Base-by-base conservation (phyloP, 2,888 invertebrate species). In the Drosophila atripex region DNA sequence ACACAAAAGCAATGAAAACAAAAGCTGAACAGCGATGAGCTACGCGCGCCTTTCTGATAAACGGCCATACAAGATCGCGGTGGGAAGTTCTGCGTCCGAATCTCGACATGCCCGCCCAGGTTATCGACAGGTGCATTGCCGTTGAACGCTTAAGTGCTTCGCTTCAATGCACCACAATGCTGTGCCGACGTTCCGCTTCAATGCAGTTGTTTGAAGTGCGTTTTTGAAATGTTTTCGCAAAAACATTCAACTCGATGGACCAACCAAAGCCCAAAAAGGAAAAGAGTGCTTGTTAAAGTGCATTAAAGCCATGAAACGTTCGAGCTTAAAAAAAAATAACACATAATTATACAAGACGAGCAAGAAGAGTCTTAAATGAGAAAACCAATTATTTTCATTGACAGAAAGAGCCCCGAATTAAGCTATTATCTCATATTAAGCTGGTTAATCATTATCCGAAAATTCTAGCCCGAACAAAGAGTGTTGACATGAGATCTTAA, bases 101-200 rank as follows among this genome's bases (percentile, higher is more conserved):
- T 86, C 75, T 61, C 58, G 30, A 63, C 55, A 38, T 68, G 54
- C 45, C 69, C 56, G 54, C 45, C 69, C 56, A 45, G 56, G 58
- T 71, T 75, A 75, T 75, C 53, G 60, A 7, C 70, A 84, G 76
- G 56, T 83, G 77, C 61, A 54, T 47, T 46, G 46, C 38, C 32
- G 59, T 35, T 39, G 59, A 23, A 30, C 30, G 60, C n/a, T 47
- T 16, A 28, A 59, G 23, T 47, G 70, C 21, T 79, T 73, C 71
- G 75, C 66, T 54, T 69, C 53, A 77, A 66, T 80, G 71, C 63
- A 59, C 32, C 55, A 53, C 54, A 35, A 30, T 69, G 73, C 77
- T 61, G 9, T 30, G 39, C 5, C 65, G 45, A 32, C 45, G 63
- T 75, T 53, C 68, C 75, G 63, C 77, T 46, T 71, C 77, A 85